phyloP scores from a whole-genome alignment of 2,797 vertebrate species.

The Microtus agrestis region DNA sequence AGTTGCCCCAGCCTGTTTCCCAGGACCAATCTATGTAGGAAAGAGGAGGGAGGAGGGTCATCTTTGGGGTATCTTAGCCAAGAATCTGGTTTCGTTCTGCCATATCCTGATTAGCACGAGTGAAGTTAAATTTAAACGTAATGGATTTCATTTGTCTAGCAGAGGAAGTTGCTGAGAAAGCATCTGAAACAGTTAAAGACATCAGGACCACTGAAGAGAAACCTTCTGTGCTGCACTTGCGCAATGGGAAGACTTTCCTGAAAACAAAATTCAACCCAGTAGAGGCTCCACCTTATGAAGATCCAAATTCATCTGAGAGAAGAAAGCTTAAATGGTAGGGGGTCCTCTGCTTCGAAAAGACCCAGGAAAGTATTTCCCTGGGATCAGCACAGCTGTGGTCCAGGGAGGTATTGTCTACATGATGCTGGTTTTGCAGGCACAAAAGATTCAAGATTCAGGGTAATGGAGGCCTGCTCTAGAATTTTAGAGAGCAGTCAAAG shows the following conservation, averaged over 20 bases:
- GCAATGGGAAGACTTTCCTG: neutral
- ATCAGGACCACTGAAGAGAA: neutral
- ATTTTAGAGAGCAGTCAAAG: neutral
- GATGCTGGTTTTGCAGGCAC: neutral
- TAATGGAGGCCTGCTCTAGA: neutral
- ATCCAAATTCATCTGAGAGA: neutral
- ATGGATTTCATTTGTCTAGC: neutral
- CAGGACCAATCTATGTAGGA: no score
- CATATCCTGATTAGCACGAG: neutral
- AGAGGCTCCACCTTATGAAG: neutral
- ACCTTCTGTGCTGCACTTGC: neutral
- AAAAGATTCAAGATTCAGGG: neutral
- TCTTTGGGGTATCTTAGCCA: neutral
- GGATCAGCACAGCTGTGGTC: neutral
- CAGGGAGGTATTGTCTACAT: neutral
- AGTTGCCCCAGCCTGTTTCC: neutral
- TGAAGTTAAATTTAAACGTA: neutral
- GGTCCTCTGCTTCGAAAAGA: neutral
- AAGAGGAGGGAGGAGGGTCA: neutral
- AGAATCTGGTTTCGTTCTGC: neutral
- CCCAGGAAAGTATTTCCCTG: neutral
- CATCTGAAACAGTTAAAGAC: neutral
- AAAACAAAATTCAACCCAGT: neutral
- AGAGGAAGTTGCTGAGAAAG: neutral
- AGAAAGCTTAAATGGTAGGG: neutral